Evolutionary conservation across 2,113 vertebrate species (phyloP).

Genomic region (Oxyura jamaicensis): DNA sequence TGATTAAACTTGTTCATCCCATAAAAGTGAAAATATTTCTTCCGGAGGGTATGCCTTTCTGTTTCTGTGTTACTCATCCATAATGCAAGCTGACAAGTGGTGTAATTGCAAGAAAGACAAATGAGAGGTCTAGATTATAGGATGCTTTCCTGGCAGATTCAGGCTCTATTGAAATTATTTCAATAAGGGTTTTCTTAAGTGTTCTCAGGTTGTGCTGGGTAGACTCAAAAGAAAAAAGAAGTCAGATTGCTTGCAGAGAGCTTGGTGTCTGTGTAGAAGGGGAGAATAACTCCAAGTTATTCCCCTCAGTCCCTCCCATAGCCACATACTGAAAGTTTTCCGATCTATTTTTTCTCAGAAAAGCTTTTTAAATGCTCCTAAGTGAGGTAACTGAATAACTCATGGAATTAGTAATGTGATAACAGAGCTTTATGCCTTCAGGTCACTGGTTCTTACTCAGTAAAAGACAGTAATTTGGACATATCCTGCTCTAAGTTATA

Average conservation of each 20-base stretch:
- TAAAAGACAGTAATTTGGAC: background rate
- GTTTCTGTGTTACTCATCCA: constrained; percentile 21
- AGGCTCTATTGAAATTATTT: background rate
- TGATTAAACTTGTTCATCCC: constrained; percentile 11
- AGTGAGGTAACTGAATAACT: background rate
- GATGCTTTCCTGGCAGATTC: background rate
- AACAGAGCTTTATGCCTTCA: background rate
- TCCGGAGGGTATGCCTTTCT: constrained; percentile 2
- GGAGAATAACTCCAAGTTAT: background rate
- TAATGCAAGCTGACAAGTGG: constrained; percentile 34
- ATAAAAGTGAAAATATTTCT: constrained; percentile 4
- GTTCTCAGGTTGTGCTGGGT: background rate
- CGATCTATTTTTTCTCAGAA: background rate
- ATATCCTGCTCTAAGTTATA: background rate
- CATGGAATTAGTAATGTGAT: background rate
- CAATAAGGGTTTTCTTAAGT: background rate
- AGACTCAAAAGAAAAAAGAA: background rate
- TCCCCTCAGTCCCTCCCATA: background rate
- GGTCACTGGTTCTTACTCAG: background rate
- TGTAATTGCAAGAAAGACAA: background rate
- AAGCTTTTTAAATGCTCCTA: background rate
- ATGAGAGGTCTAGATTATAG: background rate
- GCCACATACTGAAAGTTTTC: background rate
- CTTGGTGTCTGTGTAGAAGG: background rate
- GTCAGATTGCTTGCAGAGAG: background rate